Percentiles rank a stretch among this genome's conserved stretches.
Conservation (phyloP, 2,888 invertebrate species). For the Rapana venosa region DNA sequence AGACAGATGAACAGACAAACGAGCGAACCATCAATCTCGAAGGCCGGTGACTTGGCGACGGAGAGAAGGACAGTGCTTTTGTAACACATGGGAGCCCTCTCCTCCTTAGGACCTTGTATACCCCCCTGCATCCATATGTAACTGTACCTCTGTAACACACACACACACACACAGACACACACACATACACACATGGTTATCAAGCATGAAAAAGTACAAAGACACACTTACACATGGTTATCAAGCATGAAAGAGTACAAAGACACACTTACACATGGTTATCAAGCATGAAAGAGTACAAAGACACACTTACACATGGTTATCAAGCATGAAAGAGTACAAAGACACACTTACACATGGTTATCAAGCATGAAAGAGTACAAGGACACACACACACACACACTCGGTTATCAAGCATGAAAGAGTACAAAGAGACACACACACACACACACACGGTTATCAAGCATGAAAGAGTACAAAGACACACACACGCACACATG, state of each 20-base stretch:
- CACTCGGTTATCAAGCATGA: background rate
- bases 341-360: background rate
- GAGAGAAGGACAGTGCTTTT: conserved; percentile 45
- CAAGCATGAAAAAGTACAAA: background rate
- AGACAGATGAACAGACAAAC: background rate
- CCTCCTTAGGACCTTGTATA: background rate
- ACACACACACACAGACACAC: background rate
- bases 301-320: background rate
- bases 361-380: background rate
- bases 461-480: background rate
- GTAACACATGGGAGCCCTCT: background rate
- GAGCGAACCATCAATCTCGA: conserved; percentile 63
- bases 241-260: background rate
- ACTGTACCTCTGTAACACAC: conserved; percentile 16
- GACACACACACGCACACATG: background rate
- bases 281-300: background rate
- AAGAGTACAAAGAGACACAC: background rate
- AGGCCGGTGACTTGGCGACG: conserved; percentile 67
- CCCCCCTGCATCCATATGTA: conserved; percentile 12
- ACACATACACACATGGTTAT: background rate
- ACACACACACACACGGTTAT: conserved; percentile 7
- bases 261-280: background rate
- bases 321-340: background rate
- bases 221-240: background rate
- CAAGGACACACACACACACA: background rate